A percentile compares a stretch with the other conserved stretches of the same genome.
Conservation (phyloP, 2,113 vertebrate species). For the Aphyosemion australe region DNA sequence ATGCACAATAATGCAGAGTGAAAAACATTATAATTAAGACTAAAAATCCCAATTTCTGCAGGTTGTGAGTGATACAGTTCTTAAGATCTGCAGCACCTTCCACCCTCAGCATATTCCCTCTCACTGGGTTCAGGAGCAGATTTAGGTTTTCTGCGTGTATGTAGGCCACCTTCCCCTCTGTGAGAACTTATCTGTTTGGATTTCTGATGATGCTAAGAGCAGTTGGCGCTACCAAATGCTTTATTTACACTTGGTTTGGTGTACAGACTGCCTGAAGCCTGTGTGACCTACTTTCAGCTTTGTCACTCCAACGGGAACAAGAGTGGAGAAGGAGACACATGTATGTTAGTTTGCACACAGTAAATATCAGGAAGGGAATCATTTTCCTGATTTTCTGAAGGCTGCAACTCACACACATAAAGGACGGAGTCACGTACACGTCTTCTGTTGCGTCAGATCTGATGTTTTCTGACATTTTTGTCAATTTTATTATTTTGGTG, state of each 20-base stretch:
- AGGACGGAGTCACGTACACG: too few relatives aligned
- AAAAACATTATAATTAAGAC: too few relatives aligned
- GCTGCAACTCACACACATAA: too few relatives aligned
- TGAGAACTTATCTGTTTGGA: not conserved
- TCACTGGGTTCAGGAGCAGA: constrained; percentile 9
- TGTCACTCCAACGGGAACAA: constrained; percentile 4
- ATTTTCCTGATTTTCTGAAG: not conserved
- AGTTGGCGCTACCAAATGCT: not conserved
- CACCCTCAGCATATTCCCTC: not conserved
- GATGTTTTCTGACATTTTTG: too few relatives aligned
- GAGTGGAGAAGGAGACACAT: not conserved
- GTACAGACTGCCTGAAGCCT: constrained; percentile 4
- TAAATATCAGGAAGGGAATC: too few relatives aligned
- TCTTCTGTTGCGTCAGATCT: too few relatives aligned
- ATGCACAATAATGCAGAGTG: too few relatives aligned
- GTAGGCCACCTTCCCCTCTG: constrained; percentile 1
- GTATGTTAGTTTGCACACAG: not conserved
- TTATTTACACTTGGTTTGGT: constrained; percentile 6
- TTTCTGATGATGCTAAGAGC: not conserved
- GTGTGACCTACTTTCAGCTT: constrained; percentile 54
- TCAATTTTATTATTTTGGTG: too few relatives aligned
- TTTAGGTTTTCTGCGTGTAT: not conserved
- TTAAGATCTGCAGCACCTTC: not conserved
- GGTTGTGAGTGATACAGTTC: too few relatives aligned
- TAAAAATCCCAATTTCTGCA: too few relatives aligned